These are phyloP conservation scores for Drosophila mercatorum DNA, from an alignment of 2,888 invertebrate species.

Conservation along the genomic window DNA sequence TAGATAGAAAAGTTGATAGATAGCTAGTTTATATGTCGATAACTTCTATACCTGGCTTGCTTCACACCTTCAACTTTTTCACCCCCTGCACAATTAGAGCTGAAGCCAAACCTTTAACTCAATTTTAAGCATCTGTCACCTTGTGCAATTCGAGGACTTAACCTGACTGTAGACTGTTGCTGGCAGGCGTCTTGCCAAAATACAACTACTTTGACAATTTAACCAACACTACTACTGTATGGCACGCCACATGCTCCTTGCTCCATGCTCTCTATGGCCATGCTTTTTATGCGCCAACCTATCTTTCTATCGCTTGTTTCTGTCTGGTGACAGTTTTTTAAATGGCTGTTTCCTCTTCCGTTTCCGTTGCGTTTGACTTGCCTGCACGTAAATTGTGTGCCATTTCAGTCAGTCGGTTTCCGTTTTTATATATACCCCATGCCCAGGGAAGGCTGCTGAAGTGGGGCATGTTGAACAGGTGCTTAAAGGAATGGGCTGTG, in stretches of 20 bases:
- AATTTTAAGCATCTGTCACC: neutral
- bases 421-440: slow-evolving; percentile 9
- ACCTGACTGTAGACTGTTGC: slow-evolving; percentile 28
- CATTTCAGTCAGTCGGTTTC: slow-evolving; percentile 45
- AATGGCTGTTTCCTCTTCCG: slow-evolving; percentile 75
- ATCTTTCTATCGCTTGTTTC: slow-evolving; percentile 23
- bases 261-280: neutral
- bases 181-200: slow-evolving; percentile 34
- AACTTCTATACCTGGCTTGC: neutral
- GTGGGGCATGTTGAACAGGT: neutral
- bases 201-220: slow-evolving; percentile 29
- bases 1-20: too few relatives aligned
- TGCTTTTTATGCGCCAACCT: slow-evolving; percentile 4
- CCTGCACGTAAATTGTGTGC: slow-evolving; percentile 73
- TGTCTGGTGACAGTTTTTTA: slow-evolving; percentile 63
- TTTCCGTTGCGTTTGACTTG: slow-evolving; percentile 76
- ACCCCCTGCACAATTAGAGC: neutral
- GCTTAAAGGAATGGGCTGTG: too few relatives aligned
- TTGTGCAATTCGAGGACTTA: slow-evolving; percentile 16
- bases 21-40: too few relatives aligned
- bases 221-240: slow-evolving; percentile 2
- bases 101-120: too few relatives aligned
- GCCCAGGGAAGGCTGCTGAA: neutral
- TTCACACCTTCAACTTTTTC: neutral
- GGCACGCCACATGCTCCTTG: neutral